Base-by-base conservation (phyloP, 2,113 vertebrate species). In the Brevimyrus niger region DNA sequence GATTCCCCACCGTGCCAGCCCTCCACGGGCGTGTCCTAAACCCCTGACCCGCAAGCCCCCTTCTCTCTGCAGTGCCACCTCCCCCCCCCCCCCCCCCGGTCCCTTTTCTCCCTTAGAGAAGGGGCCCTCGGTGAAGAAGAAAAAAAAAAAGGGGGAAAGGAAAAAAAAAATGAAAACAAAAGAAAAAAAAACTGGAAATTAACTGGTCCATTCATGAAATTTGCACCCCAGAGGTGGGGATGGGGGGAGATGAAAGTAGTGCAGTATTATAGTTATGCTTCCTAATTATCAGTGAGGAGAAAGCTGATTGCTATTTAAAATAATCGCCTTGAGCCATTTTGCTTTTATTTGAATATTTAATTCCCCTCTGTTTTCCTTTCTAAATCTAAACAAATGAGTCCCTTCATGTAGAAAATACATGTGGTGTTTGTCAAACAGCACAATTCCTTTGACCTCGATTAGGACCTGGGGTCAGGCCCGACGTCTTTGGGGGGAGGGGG, bases 151-250 rank as follows among this genome's bases (percentile, higher is more conserved):
- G 61, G 61, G 27, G 61, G 31, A 27, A 1, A 65, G n/a, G 61
- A 65, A 27, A 10, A 31, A 31, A 27, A 65, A 1, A 10, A 65
- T 27, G 61, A 27, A 65, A 65, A 31, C n/a, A 58, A 21, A 58
- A 65, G 23, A 65, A 27, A n/a, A 27, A 95, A 95, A 91, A 92
- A 90, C 91, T 93, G 92, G 92, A 94, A 92, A 96, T 95, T 94
- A 94, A 31, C 91, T 93, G 92, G 94, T 91, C 96, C 95, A 95
- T 92, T 94, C 94, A 93, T 95, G 94, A 95, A 95, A 96, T 95
- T 89, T 82, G 89, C 83, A 89, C 91, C 91, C 89, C 90, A 87
- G 55, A 93, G 91, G 46, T 80, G 83, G 89, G 90, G 88, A 47
- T 21, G 46, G 11, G 17, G 80, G 89, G 80, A 38, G 35, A 38